phyloP scores from a whole-genome alignment of 2,797 vertebrate genomes.

The Mormyrops attenuatus region DNA sequence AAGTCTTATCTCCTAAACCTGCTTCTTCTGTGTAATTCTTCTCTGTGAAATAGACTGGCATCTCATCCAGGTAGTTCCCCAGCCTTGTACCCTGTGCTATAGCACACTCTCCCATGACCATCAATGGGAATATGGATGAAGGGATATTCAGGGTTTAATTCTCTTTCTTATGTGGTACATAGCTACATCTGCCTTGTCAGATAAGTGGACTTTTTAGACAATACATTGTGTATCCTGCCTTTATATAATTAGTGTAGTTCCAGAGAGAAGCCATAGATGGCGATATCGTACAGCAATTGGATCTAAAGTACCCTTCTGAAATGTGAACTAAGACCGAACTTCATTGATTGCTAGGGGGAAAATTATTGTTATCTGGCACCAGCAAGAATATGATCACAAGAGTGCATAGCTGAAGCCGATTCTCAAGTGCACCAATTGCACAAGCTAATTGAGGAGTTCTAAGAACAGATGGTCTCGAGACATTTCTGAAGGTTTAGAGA shows the following conservation, averaged over 20 bases:
- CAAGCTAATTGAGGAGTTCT: neutral
- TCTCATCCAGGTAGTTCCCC: neutral
- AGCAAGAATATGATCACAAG: neutral
- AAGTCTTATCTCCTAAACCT: neutral
- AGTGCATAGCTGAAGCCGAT: neutral
- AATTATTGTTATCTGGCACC: neutral
- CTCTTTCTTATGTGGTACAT: neutral
- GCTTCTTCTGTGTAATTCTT: neutral
- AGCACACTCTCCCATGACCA: neutral
- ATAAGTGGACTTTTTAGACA: neutral
- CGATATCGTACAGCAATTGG: neutral
- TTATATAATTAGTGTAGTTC: neutral
- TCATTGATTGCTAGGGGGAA: neutral
- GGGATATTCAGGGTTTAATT: neutral
- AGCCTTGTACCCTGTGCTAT: neutral
- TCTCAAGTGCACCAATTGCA: neutral
- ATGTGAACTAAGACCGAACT: neutral
- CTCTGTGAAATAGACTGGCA: neutral
- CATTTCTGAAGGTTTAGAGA: neutral
- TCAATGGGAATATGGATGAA: neutral
- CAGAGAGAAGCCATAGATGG: neutral
- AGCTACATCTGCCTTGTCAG: neutral
- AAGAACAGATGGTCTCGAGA: neutral
- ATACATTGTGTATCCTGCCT: neutral
- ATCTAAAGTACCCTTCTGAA: neutral